phyloP scores from a whole-genome alignment of 1,140 invertebrate species.

The Dysdera silvatica region DNA sequence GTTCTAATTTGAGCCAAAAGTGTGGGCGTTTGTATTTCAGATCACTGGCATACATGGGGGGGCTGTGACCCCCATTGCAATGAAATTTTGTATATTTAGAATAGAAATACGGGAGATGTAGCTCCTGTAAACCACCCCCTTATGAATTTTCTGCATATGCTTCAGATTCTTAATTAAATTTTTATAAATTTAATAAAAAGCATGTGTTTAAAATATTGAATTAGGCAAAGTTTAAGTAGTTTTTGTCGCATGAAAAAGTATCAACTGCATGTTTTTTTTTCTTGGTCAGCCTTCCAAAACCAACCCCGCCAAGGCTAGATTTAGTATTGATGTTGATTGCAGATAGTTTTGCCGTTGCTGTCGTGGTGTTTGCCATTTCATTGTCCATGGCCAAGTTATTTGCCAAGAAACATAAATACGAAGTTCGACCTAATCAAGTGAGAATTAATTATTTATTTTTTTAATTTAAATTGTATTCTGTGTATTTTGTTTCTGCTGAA shows the following conservation, averaged over 20 bases:
- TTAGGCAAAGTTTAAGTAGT: neutral
- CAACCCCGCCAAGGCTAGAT: slow-evolving; percentile 39
- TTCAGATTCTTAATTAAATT: neutral
- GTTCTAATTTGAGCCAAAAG: too few species aligned
- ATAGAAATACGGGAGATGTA: too few species aligned
- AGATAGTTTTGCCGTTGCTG: slow-evolving; percentile 46
- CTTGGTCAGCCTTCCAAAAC: slow-evolving; percentile 40
- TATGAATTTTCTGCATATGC: too few species aligned
- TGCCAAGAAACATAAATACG: slow-evolving; percentile 52
- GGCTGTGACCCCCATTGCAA: too few species aligned
- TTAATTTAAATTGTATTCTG: neutral
- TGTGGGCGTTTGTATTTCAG: too few species aligned
- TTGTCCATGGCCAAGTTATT: slow-evolving; percentile 53
- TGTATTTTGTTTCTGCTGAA: neutral
- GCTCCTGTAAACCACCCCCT: too few species aligned
- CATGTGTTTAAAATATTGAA: neutral
- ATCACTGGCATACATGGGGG: too few species aligned
- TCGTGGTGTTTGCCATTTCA: slow-evolving; percentile 52
- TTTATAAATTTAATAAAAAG: neutral
- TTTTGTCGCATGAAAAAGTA: neutral
- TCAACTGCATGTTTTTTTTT: neutral
- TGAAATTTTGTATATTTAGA: too few species aligned
- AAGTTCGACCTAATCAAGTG: slow-evolving; percentile 52
- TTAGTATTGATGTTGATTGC: slow-evolving; percentile 37
- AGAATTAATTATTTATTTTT: neutral